Base-by-base conservation (phyloP, 2,888 invertebrate genomes). In the Clusia tigrina region DNA sequence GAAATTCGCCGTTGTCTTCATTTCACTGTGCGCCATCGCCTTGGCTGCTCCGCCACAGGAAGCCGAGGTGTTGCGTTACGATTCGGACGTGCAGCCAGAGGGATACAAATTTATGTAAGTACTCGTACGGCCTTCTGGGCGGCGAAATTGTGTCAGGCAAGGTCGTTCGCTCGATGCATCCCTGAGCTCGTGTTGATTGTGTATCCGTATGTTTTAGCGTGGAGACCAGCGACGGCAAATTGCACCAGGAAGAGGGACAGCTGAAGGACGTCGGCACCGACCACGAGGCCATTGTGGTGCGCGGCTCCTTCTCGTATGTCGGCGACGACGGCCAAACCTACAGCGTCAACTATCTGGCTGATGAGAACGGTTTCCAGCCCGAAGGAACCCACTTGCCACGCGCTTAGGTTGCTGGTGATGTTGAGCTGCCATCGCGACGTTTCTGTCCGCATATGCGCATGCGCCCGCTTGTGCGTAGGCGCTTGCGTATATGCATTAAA, bases 221-320 rank as follows among this genome's bases (percentile, higher is more conserved):
- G 70, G 88, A 89, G 74, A 89, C 89, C 15, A 89, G 89, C 71
- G 88, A 89, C 69, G 89, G 89, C 24, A 86, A 87, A 18, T 85
- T 87, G 2, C 86, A 87, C 15, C 84, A 87, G 71, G 90, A 90
- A 74, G 85, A 88, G 74, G 90, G 87, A 1, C 84, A 85, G 63
- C 79, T 90, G 60, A 81, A 85, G 72, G 88, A 90, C 77, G 86
- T 86, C 48, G 88, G 89, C 37, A 87, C 87, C 3, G 88, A 89
- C 54, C 86, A 89, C 60, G 87, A 88, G 74, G 86, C 88, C 32
- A 86, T 89, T 52, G 85, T 86, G 10, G 87, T 89, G 10, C 86
- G 85, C 56, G 90, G 90, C 32, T 85, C 86, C 42, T 88, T 87
- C 80, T 85, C 87, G 0, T 90, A 87, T 81, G 79, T 85, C 1